Evolutionary conservation across 2,113 vertebrate species (phyloP), one percentile per base, ranked within the genome.

Genomic region (Hypocryptadius cinnamomeus): DNA sequence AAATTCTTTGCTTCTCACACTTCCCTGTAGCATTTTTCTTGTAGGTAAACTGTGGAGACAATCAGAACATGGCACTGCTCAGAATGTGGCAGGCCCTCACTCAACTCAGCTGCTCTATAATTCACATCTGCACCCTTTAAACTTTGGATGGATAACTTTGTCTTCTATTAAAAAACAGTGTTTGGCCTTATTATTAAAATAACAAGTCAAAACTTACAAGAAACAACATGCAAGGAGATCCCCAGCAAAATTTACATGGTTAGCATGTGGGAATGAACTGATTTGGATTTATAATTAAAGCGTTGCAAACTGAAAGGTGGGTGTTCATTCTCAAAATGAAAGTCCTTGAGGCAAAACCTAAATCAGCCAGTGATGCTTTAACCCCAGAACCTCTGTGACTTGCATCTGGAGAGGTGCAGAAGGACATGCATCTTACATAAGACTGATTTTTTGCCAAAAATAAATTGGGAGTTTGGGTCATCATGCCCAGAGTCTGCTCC

Each of bases 401-500:
- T 76, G 56, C 37, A 47, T 5, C 53, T 71, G 22, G 60, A 47
- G 39, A 35, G 47, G 8, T 64, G 8, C 6, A 3, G 53, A 64
- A 66, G 17, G 50, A 42, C 31, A 3, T 8, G 18, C 31, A 5
- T 60, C 47, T 60, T 61, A 64, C 3, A 1, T 23, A 47, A 66
- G 35, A 18, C 22, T 45, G 48, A 50, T 8, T 12, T 88, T 81
- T 57, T 73, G 50, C 40, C 31, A 77, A 60, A 91, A 57, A 31
- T 23, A 42, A 71, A 20, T 8, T 31, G 42, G 16, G 53, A 60
- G 39, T 73, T 83, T 31, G 31, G 28, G 11, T 87, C 53, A 74
- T 9, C 0, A 16, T 88, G 39, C 44, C 16, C 0, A 0, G 4
- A 30, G 42, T 45, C 28, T 10, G 12, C 76, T 56, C 31, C 50